Base-by-base conservation (phyloP, 2,113 vertebrate genomes). In the Emydura subglobosa region DNA sequence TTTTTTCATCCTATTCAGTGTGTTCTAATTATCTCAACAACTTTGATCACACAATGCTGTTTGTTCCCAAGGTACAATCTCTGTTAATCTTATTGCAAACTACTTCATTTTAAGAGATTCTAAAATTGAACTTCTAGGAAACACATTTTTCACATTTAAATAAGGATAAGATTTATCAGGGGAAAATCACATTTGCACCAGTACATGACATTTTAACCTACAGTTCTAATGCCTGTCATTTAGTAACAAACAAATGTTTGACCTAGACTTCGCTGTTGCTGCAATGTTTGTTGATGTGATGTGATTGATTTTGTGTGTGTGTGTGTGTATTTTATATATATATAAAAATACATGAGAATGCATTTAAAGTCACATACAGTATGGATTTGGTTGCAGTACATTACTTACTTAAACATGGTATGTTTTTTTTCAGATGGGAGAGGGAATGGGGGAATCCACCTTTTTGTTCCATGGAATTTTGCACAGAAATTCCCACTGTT, bases 11-110 rank as follows among this genome's bases (percentile, higher is more conserved):
- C 53, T 57, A 25, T 82, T 17, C 85, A 91, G 88, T 2, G 5
- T 42, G 12, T 22, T 91, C 93, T 83, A 90, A 22, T 90, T 95
- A 92, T 79, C 89, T 90, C 42, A 47, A 27, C 74, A 3, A 83
- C 14, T 54, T 83, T 22, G 82, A 29, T 88, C 24, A 44, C 6
- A 44, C 19, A 42, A 31, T 82, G 68, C n/a, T 94, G 39, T 90
- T 91, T 95, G 89, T 92, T 94, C 83, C 95, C 42, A 81, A 96
- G 91, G 68, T 91, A 79, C 50, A 88, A 91, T 6, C 83, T 81
- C 57, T 95, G 91, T 92, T 94, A 96, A 96, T 88, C 88, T 12
- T 50, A 90, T 82, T 95, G 89, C 93, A 96, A 86, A n/a, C 14
- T 92, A 88, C 76, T 83, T 50, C 50, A 88, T 79, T 89, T 94